Evolutionary conservation across 2,797 vertebrate genomes (phyloP), one percentile per base, ranked within the genome.

Genomic region (Coregonus suidteri): DNA sequence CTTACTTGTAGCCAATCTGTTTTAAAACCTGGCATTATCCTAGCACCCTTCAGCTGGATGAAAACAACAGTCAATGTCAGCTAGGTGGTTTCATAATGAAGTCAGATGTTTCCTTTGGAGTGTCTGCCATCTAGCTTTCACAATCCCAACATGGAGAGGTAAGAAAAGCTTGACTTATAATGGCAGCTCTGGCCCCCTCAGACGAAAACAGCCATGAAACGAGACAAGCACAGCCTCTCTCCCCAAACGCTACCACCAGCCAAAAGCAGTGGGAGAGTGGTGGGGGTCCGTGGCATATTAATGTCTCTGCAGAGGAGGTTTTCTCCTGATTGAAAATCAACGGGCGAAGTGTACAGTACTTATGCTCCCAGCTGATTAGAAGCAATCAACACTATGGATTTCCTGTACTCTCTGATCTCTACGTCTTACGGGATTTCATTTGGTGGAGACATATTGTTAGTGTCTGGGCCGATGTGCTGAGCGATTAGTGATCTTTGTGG

Each of bases 271-370:
- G 34, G 68, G 35, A 65, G 54, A 56, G 16, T 35, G 71, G 76
- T 67, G 53, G 66, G 4, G 31, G 66, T 69, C 75, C 59, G 30
- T 82, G 71, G 77, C 83, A 76, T 78, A 76, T 74, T 73, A 70
- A 79, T 77, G 76, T 64, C 52, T 77, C 83, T 77, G 54, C 71
- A 41, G 80, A 69, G 71, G 76, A 79, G 70, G 64, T 56, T 30
- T 67, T 81, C 87, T 51, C 67, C 82, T 76, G 78, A 88, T 5
- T 79, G 81, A 74, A 83, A 80, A 87, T 74, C 84, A 86, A 78
- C 79, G 80, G 75, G 78, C 73, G 67, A 71, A 75, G 62, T 78
- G 15, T 78, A 25, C 25, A 25, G 25, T 25, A 89, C 59, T 82
- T 85, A 84, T 79, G 77, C 74, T 54, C 54, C 52, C 30, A 15